Conservation (phyloP, 1,140 invertebrate genomes). For the Gonioctena quinquepunctata region DNA sequence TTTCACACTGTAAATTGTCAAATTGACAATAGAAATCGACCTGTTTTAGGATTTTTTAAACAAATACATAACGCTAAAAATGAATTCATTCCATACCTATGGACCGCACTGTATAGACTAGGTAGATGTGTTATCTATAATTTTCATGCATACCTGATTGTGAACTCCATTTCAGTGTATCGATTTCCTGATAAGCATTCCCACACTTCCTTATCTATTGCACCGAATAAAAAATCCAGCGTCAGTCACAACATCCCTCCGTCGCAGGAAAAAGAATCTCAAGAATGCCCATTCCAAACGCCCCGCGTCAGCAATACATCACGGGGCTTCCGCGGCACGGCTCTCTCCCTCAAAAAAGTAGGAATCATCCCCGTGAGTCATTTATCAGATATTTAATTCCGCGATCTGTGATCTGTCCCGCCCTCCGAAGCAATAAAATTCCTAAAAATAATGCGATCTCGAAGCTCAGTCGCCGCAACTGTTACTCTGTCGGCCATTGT, state of each 20-base stretch:
- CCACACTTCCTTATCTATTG: too few species aligned
- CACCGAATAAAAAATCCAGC: not conserved
- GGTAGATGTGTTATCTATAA: too few species aligned
- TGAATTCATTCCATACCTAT: too few species aligned
- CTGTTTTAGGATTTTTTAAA: too few species aligned
- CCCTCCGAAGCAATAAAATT: not conserved
- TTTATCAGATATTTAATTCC: not conserved
- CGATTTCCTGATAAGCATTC: too few species aligned
- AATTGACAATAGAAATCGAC: too few species aligned
- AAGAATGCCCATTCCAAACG: not conserved
- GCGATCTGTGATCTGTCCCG: not conserved
- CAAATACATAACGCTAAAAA: too few species aligned
- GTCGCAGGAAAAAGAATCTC: not conserved
- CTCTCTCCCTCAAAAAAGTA: not conserved
- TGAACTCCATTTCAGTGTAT: too few species aligned
- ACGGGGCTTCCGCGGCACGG: not conserved
- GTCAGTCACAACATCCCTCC: not conserved
- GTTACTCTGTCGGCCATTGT: slow-evolving; percentile 3
- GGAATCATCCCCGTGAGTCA: not conserved
- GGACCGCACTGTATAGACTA: too few species aligned
- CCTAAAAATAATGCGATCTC: slow-evolving; percentile 7
- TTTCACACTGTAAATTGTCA: too few species aligned
- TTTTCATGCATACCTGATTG: too few species aligned
- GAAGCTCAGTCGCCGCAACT: slow-evolving; percentile 2
- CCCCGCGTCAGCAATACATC: not conserved